phyloP scores from a whole-genome alignment of 2,888 invertebrate genomes.

The Xestia sexstrigata region DNA sequence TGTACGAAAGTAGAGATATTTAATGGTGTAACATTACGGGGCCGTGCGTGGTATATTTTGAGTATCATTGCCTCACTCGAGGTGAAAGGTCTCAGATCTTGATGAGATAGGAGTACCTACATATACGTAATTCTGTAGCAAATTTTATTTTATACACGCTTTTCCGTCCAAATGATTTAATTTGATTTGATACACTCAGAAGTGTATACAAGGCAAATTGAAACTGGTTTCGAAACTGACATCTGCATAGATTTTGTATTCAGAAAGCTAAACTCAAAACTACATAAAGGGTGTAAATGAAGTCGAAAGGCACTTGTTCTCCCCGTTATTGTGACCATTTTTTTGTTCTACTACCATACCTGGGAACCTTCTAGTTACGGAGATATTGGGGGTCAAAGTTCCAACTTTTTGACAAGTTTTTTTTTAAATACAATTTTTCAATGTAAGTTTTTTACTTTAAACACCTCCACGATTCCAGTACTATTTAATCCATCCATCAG shows the following conservation, averaged over 20 bases:
- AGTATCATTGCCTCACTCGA: constrained; percentile 71
- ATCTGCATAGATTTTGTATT: background rate
- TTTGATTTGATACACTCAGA: constrained; percentile 19
- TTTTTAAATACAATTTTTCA: no score
- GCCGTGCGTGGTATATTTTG: constrained; percentile 75
- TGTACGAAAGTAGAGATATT: constrained; percentile 71
- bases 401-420: no score
- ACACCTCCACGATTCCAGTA: no score
- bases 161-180: constrained; percentile 21
- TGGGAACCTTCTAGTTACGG: no score
- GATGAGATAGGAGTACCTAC: constrained; percentile 41
- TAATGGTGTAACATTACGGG: constrained; percentile 75
- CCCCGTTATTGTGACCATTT: no score
- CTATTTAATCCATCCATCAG: no score
- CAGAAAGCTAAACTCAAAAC: background rate
- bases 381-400: no score
- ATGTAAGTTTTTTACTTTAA: no score
- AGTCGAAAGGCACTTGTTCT: no score
- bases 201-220: background rate
- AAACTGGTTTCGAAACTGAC: constrained; percentile 6
- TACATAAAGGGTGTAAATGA: no score
- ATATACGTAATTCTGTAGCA: constrained; percentile 53
- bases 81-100: constrained; percentile 79
- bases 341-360: no score
- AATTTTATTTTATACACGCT: constrained; percentile 55